Percentiles rank a stretch among this genome's conserved stretches.
Evolutionary conservation across 2,113 vertebrate genomes (phyloP).

Genomic region (Hemicordylus capensis): DNA sequence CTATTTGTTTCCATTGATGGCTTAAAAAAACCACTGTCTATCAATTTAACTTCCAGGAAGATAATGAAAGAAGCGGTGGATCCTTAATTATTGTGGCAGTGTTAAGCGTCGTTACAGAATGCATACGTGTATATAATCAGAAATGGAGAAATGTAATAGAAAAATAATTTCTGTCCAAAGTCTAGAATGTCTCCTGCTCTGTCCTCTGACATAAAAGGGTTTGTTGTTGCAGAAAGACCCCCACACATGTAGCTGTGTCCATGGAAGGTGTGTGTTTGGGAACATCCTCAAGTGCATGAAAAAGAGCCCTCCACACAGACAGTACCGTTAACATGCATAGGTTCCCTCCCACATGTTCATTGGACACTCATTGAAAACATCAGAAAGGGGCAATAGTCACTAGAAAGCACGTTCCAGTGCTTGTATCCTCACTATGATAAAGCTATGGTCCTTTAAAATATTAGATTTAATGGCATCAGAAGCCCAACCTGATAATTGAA

Average conservation of each 20-base stretch:
- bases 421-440: conserved; percentile 33
- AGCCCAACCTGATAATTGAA: conserved; percentile 26
- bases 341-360: too few relatives aligned
- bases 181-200: background rate
- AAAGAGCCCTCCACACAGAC: too few relatives aligned
- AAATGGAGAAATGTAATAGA: background rate
- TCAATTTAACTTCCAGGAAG: conserved; percentile 7
- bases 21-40: conserved; percentile 19
- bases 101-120: background rate
- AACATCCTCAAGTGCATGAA: too few relatives aligned
- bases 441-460: conserved; percentile 40
- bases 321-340: too few relatives aligned
- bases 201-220: too few relatives aligned
- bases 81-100: conserved; percentile 14
- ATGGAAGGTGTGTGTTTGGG: too few relatives aligned
- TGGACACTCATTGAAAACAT: too few relatives aligned
- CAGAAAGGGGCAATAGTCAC: conserved; percentile 24
- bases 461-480: conserved; percentile 48
- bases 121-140: background rate
- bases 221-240: too few relatives aligned
- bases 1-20: background rate
- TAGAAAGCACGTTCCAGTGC: conserved; percentile 11
- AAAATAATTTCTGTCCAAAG: background rate
- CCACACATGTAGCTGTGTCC: too few relatives aligned
- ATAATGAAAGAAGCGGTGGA: conserved; percentile 7